Percentiles rank a stretch among this genome's conserved stretches.
Evolutionary conservation across 1,140 invertebrate species (phyloP).

Genomic region (Lasioglossum baleicum): DNA sequence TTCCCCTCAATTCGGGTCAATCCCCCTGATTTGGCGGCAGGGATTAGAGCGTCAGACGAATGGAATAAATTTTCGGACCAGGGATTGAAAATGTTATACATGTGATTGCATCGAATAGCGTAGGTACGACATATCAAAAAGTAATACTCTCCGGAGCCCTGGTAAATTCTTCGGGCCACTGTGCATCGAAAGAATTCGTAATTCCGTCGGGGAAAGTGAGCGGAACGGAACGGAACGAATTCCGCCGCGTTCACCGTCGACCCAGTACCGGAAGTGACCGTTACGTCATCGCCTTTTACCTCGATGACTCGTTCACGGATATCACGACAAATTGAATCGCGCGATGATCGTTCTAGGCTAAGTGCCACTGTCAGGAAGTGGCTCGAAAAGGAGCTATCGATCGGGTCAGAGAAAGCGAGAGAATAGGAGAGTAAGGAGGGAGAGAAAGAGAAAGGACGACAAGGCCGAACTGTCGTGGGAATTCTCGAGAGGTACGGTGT

Average conservation of each 20-base stretch:
- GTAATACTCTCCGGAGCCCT: too few species aligned
- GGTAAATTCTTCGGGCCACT: background rate
- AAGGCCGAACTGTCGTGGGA: constrained; percentile 28
- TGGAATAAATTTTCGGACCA: too few species aligned
- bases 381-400: constrained; percentile 60
- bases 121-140: too few species aligned
- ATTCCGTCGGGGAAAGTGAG: background rate
- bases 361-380: constrained; percentile 56
- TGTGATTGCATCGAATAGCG: too few species aligned
- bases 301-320: constrained; percentile 36
- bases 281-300: background rate
- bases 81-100: too few species aligned
- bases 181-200: background rate
- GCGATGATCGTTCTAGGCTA: constrained; percentile 48
- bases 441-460: constrained; percentile 1
- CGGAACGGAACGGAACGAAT: background rate
- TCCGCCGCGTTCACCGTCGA: background rate
- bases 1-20: too few species aligned
- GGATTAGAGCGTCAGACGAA: too few species aligned
- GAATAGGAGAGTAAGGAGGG: too few species aligned
- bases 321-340: constrained; percentile 56
- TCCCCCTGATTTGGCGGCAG: too few species aligned
- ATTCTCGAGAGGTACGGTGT: constrained; percentile 26
- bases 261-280: background rate
- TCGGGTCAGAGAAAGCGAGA: constrained; percentile 17